phyloP scores from a whole-genome alignment of 1,140 invertebrate species.

The Magallana gigas region DNA sequence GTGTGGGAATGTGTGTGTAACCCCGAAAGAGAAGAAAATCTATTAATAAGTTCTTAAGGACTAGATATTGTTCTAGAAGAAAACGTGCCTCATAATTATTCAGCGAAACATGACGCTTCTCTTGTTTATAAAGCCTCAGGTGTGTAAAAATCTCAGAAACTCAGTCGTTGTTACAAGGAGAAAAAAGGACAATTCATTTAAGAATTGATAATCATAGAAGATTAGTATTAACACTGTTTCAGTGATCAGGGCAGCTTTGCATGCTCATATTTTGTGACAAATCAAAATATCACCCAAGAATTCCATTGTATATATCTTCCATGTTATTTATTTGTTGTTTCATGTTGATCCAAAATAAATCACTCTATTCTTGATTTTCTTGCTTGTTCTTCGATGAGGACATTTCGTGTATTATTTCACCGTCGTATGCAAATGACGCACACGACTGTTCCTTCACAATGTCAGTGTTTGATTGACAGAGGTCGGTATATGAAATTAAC shows the following conservation, averaged over 20 bases:
- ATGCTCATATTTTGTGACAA: not conserved
- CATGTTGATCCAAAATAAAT: constrained; percentile 33
- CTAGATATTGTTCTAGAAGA: no score
- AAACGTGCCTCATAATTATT: no score
- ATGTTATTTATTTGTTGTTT: constrained; percentile 25
- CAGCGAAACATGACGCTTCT: no score
- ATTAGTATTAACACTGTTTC: no score
- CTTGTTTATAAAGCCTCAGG: no score
- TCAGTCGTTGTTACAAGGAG: no score
- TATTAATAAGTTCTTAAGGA: not conserved
- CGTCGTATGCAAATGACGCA: not conserved
- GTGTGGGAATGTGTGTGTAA: constrained; percentile 5
- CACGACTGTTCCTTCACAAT: not conserved
- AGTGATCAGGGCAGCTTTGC: no score
- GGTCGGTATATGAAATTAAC: not conserved
- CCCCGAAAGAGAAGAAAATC: constrained; percentile 14
- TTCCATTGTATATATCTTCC: constrained; percentile 17
- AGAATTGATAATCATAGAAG: no score
- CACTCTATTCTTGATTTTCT: not conserved
- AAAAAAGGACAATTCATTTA: no score
- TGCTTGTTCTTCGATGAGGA: not conserved
- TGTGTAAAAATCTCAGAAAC: no score
- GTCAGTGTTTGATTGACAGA: constrained; percentile 18
- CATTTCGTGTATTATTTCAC: not conserved
- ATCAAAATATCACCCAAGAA: not conserved